Evolutionary conservation across 2,797 vertebrate genomes (phyloP), one percentile per base, ranked within the genome.

Genomic region (Myripristis murdjan): DNA sequence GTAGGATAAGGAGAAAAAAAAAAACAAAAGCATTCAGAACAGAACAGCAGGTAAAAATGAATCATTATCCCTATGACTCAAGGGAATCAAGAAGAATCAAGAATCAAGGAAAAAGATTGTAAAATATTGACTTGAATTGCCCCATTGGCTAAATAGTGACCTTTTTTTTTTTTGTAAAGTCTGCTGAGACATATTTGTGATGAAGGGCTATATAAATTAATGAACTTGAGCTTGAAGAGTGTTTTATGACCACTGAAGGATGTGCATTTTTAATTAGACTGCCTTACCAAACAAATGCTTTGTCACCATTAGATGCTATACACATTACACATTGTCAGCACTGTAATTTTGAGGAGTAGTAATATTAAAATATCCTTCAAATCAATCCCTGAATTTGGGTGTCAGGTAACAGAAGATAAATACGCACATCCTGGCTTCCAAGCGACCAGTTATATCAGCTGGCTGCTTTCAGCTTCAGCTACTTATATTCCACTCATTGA

Each of bases 11-110:
- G 63, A n/a, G n/a, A n/a, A 15, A 73, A 61, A 31, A 56, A 75
- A 54, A n/a, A 73, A 61, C 22, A 55, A 73, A 53, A 53, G 75
- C 71, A 58, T 58, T 75, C 65, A 73, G 59, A 37, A 73, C 61
- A 77, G 59, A 49, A 62, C 52, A 73, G 47, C 71, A 63, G 60
- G 46, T 37, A 31, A 35, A 51, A 63, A 43, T 31, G 12, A 71
- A 54, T 22, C 31, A 18, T 31, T 31, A 31, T 28, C 54, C 20
- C 64, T 39, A n/a, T 66, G 41, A 49, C 26, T 80, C 33, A 37
- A 69, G 44, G 16, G 24, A 41, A 51, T 53, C 67, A 52, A 77
- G 26, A 64, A n/a, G n/a, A n/a, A n/a, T n/a, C n/a, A n/a, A n/a
- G n/a, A n/a, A n/a, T n/a, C 37, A 61, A 39, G 8, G 24, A 71